phyloP scores from a whole-genome alignment of 2,888 invertebrate species.

The Agriopis leucophaearia region DNA sequence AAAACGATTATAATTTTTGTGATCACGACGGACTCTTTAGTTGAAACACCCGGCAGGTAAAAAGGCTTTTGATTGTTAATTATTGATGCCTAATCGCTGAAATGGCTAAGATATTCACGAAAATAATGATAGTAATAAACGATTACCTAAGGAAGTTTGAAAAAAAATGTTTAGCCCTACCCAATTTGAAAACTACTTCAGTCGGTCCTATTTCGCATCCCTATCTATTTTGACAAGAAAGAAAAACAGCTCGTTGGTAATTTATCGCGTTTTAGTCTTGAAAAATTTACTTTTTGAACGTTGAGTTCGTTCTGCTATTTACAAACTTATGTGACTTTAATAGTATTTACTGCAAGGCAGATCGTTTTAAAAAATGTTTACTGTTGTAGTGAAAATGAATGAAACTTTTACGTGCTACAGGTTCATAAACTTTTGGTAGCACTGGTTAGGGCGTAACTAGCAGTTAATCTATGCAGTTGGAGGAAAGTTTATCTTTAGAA shows the following conservation, averaged over 20 bases:
- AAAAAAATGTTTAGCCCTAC: too few relatives aligned
- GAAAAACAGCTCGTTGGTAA: constrained; percentile 41
- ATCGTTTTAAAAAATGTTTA: constrained; percentile 33
- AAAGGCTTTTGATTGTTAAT: too few relatives aligned
- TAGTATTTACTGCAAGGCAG: constrained; percentile 42
- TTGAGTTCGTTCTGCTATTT: constrained; percentile 46
- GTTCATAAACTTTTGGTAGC: constrained; percentile 18
- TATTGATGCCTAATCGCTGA: too few relatives aligned
- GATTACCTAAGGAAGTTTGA: too few relatives aligned
- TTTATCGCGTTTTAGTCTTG: constrained; percentile 36
- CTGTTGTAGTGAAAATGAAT: constrained; percentile 32
- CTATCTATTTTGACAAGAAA: constrained; percentile 42
- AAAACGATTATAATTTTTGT: too few relatives aligned
- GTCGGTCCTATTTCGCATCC: constrained; percentile 29
- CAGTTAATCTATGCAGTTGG: neutral
- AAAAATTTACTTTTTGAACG: constrained; percentile 36
- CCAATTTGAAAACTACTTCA: too few relatives aligned
- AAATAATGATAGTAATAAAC: too few relatives aligned
- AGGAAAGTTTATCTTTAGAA: constrained; percentile 1
- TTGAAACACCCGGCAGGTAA: too few relatives aligned
- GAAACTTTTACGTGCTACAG: constrained; percentile 31
- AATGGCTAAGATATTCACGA: too few relatives aligned
- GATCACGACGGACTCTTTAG: too few relatives aligned
- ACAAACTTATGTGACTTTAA: constrained; percentile 43
- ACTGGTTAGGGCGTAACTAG: neutral